Evolutionary conservation across 1,140 invertebrate species (phyloP).

Genomic region (Oppia nitens): DNA sequence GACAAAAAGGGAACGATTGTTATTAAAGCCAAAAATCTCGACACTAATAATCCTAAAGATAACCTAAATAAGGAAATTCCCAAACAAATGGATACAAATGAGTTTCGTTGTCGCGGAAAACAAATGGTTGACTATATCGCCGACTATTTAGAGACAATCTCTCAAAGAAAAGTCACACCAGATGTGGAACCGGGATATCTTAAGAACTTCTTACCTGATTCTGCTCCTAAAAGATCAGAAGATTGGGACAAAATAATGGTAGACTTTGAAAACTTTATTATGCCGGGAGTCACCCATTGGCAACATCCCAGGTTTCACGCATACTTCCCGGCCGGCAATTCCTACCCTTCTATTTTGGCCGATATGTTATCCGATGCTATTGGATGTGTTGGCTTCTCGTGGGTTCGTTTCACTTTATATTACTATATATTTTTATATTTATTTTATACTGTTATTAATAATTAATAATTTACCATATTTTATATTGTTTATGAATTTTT

Average conservation of each 20-base stretch:
- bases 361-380: slow-evolving; percentile 92
- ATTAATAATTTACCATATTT: slow-evolving; percentile 1
- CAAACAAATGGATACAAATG: slow-evolving; percentile 49
- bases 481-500: too few species aligned
- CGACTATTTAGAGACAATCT: slow-evolving; percentile 75
- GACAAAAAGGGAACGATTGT: neutral
- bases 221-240: slow-evolving; percentile 71
- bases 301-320: slow-evolving; percentile 97
- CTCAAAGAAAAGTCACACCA: slow-evolving; percentile 60
- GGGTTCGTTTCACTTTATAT: slow-evolving; percentile 45
- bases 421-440: slow-evolving; percentile 4
- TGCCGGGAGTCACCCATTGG: slow-evolving; percentile 98
- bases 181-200: slow-evolving; percentile 84
- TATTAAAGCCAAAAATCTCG: neutral
- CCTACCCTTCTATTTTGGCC: slow-evolving; percentile 90
- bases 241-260: slow-evolving; percentile 78
- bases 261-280: slow-evolving; percentile 88
- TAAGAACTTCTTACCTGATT: slow-evolving; percentile 52
- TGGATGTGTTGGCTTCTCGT: slow-evolving; percentile 95
- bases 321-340: slow-evolving; percentile 95
- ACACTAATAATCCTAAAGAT: neutral
- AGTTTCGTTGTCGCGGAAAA: slow-evolving; percentile 53
- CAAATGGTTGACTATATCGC: slow-evolving; percentile 98
- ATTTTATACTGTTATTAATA: slow-evolving; percentile 6
- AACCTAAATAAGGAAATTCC: neutral